These are phyloP conservation scores for Azemiops feae DNA, from an alignment of 2,113 vertebrate genomes.

Conservation along the genomic window DNA sequence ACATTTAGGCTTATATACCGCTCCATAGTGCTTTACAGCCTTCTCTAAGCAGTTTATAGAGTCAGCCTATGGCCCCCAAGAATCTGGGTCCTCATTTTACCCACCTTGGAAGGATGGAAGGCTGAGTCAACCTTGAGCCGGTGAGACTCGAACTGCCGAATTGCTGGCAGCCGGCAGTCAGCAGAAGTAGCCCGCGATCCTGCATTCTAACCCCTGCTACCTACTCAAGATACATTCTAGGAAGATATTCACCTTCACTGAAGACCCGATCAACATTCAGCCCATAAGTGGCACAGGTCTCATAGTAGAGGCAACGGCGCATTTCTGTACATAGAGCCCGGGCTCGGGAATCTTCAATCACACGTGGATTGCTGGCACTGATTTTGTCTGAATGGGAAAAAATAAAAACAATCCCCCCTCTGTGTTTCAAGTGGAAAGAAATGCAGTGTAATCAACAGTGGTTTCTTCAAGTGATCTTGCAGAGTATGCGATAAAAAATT, in stretches of 20 bases:
- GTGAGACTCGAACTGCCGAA: too few relatives aligned
- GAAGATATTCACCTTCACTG: slow-evolving; percentile 77
- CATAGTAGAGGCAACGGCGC: slow-evolving; percentile 88
- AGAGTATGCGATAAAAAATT: background rate
- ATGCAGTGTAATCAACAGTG: too few relatives aligned
- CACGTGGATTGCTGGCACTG: slow-evolving; percentile 84
- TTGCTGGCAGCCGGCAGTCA: too few relatives aligned
- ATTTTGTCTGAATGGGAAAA: slow-evolving; percentile 81
- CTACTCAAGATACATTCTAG: background rate
- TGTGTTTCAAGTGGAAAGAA: background rate
- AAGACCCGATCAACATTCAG: slow-evolving; percentile 95
- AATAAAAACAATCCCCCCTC: background rate
- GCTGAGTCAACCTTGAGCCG: too few relatives aligned
- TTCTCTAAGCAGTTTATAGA: too few relatives aligned
- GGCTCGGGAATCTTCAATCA: slow-evolving; percentile 85
- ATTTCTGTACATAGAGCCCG: slow-evolving; percentile 83
- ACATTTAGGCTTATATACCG: too few relatives aligned
- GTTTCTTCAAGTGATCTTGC: background rate
- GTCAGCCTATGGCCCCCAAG: too few relatives aligned
- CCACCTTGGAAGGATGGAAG: too few relatives aligned
- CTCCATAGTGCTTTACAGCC: too few relatives aligned
- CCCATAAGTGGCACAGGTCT: slow-evolving; percentile 95
- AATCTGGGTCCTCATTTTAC: too few relatives aligned
- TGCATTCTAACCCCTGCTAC: too few relatives aligned
- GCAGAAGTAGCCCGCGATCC: too few relatives aligned